phyloP scores from a whole-genome alignment of 2,888 invertebrate species.

The Apotomis capreana region DNA sequence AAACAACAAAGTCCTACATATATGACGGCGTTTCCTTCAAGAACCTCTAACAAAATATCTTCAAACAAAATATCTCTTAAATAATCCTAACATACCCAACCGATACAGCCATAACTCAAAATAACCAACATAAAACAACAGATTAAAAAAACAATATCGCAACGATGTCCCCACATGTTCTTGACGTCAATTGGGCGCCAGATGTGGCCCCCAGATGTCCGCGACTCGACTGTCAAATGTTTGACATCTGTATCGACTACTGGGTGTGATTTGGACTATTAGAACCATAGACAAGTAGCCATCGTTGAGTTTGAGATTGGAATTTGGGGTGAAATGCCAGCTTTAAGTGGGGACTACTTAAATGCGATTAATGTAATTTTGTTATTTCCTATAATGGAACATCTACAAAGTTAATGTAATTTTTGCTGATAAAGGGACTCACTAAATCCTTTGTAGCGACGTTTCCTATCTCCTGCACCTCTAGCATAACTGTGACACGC shows the following conservation, averaged over 20 bases:
- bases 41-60: no score
- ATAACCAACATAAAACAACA: slow-evolving; percentile 57
- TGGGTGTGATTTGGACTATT: slow-evolving; percentile 29
- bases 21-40: no score
- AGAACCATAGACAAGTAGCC: slow-evolving; percentile 12
- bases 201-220: slow-evolving; percentile 59
- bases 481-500: no score
- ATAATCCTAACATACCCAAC: background rate
- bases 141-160: slow-evolving; percentile 37
- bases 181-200: slow-evolving; percentile 74
- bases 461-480: no score
- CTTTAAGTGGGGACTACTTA: no score
- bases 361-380: no score
- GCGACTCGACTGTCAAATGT: slow-evolving; percentile 55
- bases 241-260: slow-evolving; percentile 71
- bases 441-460: no score
- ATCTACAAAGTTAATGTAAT: no score
- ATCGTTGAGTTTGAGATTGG: background rate
- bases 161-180: slow-evolving; percentile 69
- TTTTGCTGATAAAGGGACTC: no score
- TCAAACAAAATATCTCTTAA: no score
- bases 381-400: no score
- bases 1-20: no score
- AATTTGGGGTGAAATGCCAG: background rate
- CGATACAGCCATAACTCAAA: slow-evolving; percentile 45